These are phyloP conservation scores for Rhingia rostrata DNA, from an alignment of 2,888 invertebrate genomes.

Conservation along the genomic window DNA sequence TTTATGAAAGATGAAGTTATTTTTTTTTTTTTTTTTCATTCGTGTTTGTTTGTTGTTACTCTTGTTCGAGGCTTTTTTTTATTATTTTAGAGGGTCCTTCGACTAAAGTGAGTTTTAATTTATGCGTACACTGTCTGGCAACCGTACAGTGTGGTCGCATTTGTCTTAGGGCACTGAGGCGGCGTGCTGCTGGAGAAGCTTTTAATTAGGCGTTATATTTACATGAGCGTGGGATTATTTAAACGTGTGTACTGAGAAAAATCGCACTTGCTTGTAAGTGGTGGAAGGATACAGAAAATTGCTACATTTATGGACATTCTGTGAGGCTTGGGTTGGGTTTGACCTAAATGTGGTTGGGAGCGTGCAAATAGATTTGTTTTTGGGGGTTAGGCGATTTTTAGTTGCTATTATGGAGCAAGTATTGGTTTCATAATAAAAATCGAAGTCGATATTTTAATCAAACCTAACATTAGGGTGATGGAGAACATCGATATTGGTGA, in stretches of 20 bases:
- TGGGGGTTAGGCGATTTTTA: no score
- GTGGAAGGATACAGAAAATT: neutral
- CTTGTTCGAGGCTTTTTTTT: neutral
- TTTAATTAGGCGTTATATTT: slow-evolving; percentile 35
- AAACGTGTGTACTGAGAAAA: slow-evolving; percentile 12
- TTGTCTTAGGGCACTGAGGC: neutral
- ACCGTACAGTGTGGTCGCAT: slow-evolving; percentile 5
- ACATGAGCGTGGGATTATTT: slow-evolving; percentile 12
- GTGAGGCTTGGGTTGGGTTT: no score
- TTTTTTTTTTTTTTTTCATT: neutral
- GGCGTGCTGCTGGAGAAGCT: neutral
- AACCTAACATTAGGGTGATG: no score
- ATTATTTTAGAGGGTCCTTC: slow-evolving; percentile 23
- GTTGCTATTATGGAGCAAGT: no score
- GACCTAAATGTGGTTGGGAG: no score
- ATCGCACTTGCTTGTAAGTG: slow-evolving; percentile 3
- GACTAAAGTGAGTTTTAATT: slow-evolving; percentile 49
- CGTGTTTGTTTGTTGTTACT: no score
- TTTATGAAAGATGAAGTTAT: slow-evolving; percentile 43
- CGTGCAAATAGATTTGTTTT: no score
- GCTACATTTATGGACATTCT: neutral
- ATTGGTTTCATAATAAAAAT: no score
- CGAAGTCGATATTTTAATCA: no score
- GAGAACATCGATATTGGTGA: no score
- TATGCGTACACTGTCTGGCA: slow-evolving; percentile 25